A percentile compares a stretch with the other conserved stretches of the same genome.
Conservation (phyloP, 2,888 invertebrate genomes). For the Morpho achilles region DNA sequence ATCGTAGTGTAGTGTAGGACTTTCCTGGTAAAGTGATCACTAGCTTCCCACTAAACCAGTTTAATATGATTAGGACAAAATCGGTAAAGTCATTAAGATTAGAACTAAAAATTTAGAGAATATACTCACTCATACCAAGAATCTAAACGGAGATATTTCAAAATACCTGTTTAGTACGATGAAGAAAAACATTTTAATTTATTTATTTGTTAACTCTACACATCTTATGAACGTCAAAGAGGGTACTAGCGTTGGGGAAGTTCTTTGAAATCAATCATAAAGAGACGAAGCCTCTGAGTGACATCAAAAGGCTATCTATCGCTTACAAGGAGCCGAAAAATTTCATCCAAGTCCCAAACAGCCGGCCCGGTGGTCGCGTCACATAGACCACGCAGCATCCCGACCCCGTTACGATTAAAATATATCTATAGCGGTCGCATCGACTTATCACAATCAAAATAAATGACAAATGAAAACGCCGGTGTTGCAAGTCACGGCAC, state of each 20-base stretch:
- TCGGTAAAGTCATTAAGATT: no score
- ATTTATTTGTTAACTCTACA: no score
- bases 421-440: constrained; percentile 50
- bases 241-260: background rate
- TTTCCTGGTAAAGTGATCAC: no score
- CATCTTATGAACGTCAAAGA: no score
- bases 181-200: background rate
- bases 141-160: no score
- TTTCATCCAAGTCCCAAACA: constrained; percentile 1
- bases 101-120: no score
- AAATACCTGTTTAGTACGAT: no score
- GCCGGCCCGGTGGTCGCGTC: constrained; percentile 30
- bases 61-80: no score
- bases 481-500: constrained; percentile 70
- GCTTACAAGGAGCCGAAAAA: constrained; percentile 10
- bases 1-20: no score
- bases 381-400: constrained; percentile 22
- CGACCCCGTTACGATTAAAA: constrained; percentile 44
- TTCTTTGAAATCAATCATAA: constrained; percentile 6
- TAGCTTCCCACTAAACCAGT: no score
- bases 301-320: constrained; percentile 9
- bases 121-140: no score
- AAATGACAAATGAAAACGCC: constrained; percentile 78
- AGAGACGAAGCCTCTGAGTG: constrained; percentile 1
- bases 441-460: constrained; percentile 78